phyloP scores from a whole-genome alignment of 2,888 invertebrate species.

The Pachycephus smyrnensis region DNA sequence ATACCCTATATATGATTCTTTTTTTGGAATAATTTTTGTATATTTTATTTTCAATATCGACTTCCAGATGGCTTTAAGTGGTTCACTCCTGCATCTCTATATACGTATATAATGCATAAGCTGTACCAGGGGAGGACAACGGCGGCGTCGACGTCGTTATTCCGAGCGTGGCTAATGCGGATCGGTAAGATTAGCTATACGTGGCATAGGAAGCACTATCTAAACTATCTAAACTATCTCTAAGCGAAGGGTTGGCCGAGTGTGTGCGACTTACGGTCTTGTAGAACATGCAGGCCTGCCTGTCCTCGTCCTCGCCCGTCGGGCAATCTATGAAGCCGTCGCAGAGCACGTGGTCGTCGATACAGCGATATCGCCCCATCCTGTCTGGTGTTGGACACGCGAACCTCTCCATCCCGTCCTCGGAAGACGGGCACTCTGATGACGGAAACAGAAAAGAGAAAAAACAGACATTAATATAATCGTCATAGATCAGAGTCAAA shows the following conservation, averaged over 20 bases:
- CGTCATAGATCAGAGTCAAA: neutral
- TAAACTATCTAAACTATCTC: constrained; percentile 17
- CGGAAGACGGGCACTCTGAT: constrained; percentile 92
- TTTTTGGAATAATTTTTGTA: neutral
- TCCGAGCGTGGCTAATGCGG: constrained; percentile 6
- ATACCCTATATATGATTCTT: too few species aligned
- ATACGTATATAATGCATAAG: neutral
- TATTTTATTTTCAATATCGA: neutral
- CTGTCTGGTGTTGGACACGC: constrained; percentile 93
- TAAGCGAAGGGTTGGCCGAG: constrained; percentile 1
- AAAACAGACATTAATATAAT: neutral
- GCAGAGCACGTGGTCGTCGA: constrained; percentile 94
- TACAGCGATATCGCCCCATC: constrained; percentile 93
- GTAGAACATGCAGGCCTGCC: constrained; percentile 96
- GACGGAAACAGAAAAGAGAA: constrained; percentile 44
- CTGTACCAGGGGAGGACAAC: neutral
- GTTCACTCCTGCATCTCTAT: neutral
- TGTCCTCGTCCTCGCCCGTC: constrained; percentile 91
- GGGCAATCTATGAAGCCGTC: constrained; percentile 97
- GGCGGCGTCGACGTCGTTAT: constrained; percentile 11
- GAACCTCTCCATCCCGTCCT: constrained; percentile 94
- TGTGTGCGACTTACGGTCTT: constrained; percentile 82
- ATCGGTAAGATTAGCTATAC: neutral
- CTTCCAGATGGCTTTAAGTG: neutral
- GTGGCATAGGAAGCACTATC: neutral